phyloP scores from a whole-genome alignment of 2,888 invertebrate genomes.

The Hoplodrina ambigua region DNA sequence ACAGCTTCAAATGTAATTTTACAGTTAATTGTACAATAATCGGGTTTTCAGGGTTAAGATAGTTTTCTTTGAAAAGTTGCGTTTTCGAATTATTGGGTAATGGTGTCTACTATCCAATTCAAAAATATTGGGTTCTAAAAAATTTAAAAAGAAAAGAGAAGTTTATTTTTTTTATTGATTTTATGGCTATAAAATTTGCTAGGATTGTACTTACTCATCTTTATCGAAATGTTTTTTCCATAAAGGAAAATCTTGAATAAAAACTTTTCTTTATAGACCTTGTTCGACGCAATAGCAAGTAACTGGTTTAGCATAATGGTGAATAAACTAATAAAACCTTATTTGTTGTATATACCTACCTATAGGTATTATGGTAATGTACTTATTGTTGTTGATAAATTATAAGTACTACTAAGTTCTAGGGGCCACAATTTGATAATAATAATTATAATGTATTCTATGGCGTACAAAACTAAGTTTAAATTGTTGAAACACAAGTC shows the following conservation, averaged over 20 bases:
- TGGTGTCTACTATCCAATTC: too few species aligned
- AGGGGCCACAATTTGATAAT: slow-evolving; percentile 21
- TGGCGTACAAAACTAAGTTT: slow-evolving; percentile 1
- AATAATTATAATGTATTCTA: neutral
- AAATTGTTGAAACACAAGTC: slow-evolving; percentile 20
- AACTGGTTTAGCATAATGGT: slow-evolving; percentile 45
- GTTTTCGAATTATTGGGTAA: too few species aligned
- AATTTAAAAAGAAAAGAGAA: too few species aligned
- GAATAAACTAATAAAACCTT: slow-evolving; percentile 2
- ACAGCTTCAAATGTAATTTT: too few species aligned
- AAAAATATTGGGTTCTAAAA: too few species aligned
- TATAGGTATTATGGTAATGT: neutral
- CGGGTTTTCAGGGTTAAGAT: too few species aligned
- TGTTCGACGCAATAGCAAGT: slow-evolving; percentile 8
- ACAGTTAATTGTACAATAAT: too few species aligned
- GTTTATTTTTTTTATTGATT: slow-evolving; percentile 1
- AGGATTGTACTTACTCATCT: slow-evolving; percentile 46
- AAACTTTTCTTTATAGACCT: neutral
- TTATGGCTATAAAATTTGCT: slow-evolving; percentile 7
- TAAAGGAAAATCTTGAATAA: neutral
- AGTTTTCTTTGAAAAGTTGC: too few species aligned
- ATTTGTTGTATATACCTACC: slow-evolving; percentile 8
- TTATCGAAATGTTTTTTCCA: slow-evolving; percentile 18
- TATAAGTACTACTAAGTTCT: slow-evolving; percentile 2
- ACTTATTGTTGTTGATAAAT: slow-evolving; percentile 11